Percentiles rank a stretch among this genome's conserved stretches.
Conservation (phyloP, 92 coral and sea anemone species). For the Zoanthus sansibaricus region DNA sequence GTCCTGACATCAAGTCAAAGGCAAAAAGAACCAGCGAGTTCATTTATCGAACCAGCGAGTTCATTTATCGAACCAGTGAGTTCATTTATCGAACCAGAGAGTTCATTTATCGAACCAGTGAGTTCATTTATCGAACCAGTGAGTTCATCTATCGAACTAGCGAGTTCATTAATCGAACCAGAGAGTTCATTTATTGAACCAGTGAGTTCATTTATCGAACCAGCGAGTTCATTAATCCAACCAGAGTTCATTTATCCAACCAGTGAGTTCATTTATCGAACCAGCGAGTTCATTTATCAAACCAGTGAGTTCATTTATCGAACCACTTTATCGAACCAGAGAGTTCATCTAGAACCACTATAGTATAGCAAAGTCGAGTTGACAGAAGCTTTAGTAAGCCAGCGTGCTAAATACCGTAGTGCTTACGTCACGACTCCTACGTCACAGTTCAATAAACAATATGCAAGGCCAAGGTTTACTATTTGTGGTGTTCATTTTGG, state of each 20-base stretch:
- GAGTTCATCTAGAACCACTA: slow-evolving; percentile 12
- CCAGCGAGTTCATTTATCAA: no score
- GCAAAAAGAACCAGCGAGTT: no score
- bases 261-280: no score
- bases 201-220: not conserved
- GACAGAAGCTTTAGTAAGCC: slow-evolving; percentile 6
- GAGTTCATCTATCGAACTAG: not conserved
- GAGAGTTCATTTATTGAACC: not conserved
- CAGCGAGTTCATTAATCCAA: slow-evolving; percentile 10
- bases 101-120: not conserved
- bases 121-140: not conserved
- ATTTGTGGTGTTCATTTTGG: slow-evolving; percentile 11
- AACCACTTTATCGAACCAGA: slow-evolving; percentile 6
- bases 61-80: no score
- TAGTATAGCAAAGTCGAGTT: slow-evolving; percentile 5
- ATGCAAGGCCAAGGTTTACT: slow-evolving; percentile 16
- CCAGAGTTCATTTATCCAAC: no score
- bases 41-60: no score
- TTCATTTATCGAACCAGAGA: not conserved
- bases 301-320: no score
- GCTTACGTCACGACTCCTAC: not conserved
- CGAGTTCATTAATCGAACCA: not conserved
- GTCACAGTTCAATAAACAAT: slow-evolving; percentile 8
- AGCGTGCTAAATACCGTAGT: slow-evolving; percentile 10
- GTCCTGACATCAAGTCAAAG: no score